A percentile compares a stretch with the other conserved stretches of the same genome.
These are phyloP conservation scores for Epinotia bilunana DNA, from an alignment of 2,888 invertebrate species.

Conservation along the genomic window DNA sequence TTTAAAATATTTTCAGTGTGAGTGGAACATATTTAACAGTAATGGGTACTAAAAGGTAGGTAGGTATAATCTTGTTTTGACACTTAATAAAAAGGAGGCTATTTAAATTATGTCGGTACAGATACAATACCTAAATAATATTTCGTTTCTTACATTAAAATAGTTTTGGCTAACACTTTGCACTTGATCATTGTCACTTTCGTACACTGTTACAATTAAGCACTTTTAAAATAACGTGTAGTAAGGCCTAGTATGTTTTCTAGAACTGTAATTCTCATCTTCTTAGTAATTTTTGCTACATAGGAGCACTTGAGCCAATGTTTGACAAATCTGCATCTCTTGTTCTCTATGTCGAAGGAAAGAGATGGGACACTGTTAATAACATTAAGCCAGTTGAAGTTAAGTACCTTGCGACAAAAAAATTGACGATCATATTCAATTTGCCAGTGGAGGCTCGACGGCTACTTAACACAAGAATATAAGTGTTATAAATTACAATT, in stretches of 20 bases:
- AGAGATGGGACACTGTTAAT: neutral
- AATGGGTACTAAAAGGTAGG: neutral
- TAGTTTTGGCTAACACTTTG: slow-evolving; percentile 45
- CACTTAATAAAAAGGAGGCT: neutral
- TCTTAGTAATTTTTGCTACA: neutral
- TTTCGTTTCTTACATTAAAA: slow-evolving; percentile 23
- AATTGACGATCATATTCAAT: slow-evolving; percentile 17
- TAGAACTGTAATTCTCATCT: neutral
- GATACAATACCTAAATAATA: slow-evolving; percentile 5
- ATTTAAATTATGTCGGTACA: neutral
- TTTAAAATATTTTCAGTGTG: neutral
- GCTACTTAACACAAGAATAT: neutral
- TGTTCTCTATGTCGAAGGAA: neutral
- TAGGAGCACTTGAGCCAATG: neutral
- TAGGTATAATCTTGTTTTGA: neutral
- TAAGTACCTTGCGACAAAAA: neutral
- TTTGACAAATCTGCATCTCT: neutral
- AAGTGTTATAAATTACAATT: neutral
- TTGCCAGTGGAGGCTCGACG: neutral
- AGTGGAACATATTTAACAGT: neutral
- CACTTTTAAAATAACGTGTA: slow-evolving; percentile 30
- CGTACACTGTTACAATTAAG: slow-evolving; percentile 23
- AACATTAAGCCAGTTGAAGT: neutral
- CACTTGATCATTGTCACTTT: slow-evolving; percentile 42
- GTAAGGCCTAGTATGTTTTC: slow-evolving; percentile 22